Evolutionary conservation across 1,140 invertebrate genomes (phyloP).

Genomic region (Anastrepha ludens): DNA sequence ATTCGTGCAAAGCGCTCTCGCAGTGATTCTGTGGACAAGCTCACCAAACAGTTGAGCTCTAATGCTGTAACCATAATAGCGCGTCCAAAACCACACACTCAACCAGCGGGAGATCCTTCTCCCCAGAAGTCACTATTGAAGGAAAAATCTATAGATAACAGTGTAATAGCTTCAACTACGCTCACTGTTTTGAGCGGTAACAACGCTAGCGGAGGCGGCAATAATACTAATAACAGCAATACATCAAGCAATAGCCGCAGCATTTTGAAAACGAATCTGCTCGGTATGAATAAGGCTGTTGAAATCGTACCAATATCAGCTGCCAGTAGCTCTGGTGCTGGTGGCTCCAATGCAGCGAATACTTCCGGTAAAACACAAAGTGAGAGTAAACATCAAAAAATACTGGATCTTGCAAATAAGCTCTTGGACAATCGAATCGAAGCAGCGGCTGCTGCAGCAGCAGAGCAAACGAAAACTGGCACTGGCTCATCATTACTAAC

Average conservation of each 20-base stretch:
- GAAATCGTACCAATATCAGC: slow-evolving; percentile 66
- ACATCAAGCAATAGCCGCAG: slow-evolving; percentile 65
- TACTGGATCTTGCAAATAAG: slow-evolving; percentile 66
- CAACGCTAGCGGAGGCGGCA: slow-evolving; percentile 21
- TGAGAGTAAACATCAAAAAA: slow-evolving; percentile 63
- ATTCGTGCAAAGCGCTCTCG: slow-evolving; percentile 4
- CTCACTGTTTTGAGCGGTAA: slow-evolving; percentile 47
- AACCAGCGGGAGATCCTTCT: slow-evolving; percentile 36
- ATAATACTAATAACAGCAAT: slow-evolving; percentile 54
- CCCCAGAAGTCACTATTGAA: slow-evolving; percentile 57
- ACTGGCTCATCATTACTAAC: slow-evolving; percentile 62
- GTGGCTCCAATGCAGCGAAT: background rate
- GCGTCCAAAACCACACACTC: slow-evolving; percentile 65
- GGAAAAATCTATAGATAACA: slow-evolving; percentile 46
- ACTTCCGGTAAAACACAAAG: background rate
- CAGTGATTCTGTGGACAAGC: slow-evolving; percentile 66
- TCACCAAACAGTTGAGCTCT: slow-evolving; percentile 70
- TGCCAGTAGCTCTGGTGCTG: background rate
- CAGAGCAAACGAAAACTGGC: slow-evolving; percentile 39
- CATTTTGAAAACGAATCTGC: slow-evolving; percentile 68
- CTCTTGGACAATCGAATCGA: slow-evolving; percentile 58
- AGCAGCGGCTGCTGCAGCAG: background rate
- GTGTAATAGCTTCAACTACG: slow-evolving; percentile 14
- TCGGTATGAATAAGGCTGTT: slow-evolving; percentile 68
- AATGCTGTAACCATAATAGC: slow-evolving; percentile 71